A percentile compares a stretch with the other conserved stretches of the same genome.
These are phyloP conservation scores for Lynx canadensis DNA, from an alignment of 2,113 vertebrate species.

Conservation along the genomic window DNA sequence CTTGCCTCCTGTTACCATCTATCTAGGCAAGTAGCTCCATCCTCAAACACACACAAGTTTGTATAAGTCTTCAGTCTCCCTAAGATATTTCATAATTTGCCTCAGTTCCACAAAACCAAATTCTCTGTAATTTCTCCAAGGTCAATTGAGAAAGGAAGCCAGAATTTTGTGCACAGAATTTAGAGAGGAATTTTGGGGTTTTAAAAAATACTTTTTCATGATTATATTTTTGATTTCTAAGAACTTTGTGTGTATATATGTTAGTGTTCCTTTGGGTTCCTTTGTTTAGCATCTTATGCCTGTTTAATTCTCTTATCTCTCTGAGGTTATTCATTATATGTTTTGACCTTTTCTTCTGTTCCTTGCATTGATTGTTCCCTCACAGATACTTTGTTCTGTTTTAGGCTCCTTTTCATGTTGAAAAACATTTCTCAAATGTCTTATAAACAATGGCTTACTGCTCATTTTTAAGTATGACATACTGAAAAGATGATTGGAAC, in stretches of 20 bases:
- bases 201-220: not conserved
- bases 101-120: not conserved
- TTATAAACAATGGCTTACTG: not conserved
- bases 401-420: not conserved
- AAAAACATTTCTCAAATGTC: not conserved
- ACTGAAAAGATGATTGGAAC: not conserved
- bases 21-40: not conserved
- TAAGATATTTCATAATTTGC: not conserved
- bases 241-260: not conserved
- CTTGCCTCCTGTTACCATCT: not conserved
- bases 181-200: not conserved
- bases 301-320: not conserved
- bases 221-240: not conserved
- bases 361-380: not conserved
- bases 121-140: not conserved
- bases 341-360: not conserved
- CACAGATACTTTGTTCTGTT: not conserved
- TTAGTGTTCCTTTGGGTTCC: not conserved
- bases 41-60: not conserved
- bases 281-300: not conserved
- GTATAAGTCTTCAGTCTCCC: not conserved
- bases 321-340: not conserved
- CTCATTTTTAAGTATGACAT: not conserved
- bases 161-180: not conserved
- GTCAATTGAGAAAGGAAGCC: not conserved